Percentiles rank a stretch among this genome's conserved stretches.
Evolutionary conservation across 1,140 invertebrate genomes (phyloP).

Genomic region (Rhynchophorus ferrugineus): DNA sequence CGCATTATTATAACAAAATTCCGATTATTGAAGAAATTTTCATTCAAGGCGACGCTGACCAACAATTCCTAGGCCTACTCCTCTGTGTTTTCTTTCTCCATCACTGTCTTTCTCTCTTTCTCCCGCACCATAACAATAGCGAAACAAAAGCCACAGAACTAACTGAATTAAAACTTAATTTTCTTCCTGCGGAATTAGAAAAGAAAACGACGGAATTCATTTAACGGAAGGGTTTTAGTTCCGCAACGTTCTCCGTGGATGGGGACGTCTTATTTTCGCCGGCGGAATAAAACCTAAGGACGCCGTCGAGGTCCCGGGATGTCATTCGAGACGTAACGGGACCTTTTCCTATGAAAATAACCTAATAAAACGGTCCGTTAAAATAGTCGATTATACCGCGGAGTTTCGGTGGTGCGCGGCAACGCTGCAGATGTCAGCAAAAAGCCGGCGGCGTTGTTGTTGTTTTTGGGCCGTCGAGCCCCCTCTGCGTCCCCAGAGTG

Average conservation of each 20-base stretch:
- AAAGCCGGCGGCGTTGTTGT: slow-evolving; percentile 1
- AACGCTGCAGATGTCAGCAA: background rate
- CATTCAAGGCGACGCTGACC: too few species aligned
- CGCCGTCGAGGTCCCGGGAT: slow-evolving; percentile 10
- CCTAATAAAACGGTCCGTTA: slow-evolving; percentile 20
- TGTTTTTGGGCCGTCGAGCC: too few species aligned
- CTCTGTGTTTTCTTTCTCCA: too few species aligned
- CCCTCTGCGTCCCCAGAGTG: too few species aligned
- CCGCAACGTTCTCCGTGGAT: background rate
- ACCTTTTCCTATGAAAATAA: slow-evolving; percentile 20
- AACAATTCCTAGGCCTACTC: too few species aligned
- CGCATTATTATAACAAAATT: too few species aligned
- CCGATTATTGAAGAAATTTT: too few species aligned
- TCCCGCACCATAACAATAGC: too few species aligned
- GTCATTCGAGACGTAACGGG: slow-evolving; percentile 10
- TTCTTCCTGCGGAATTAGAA: background rate
- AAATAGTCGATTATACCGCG: slow-evolving; percentile 17
- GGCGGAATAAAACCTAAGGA: slow-evolving; percentile 8
- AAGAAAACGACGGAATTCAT: background rate
- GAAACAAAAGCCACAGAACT: too few species aligned
- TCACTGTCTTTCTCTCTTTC: too few species aligned
- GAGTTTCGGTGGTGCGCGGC: background rate
- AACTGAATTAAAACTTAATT: background rate
- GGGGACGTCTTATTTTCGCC: background rate
- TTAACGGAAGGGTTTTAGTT: background rate